A percentile compares a stretch with the other conserved stretches of the same genome.
Evolutionary conservation across 2,113 vertebrate species (phyloP).

Genomic region (Vidua chalybeata): DNA sequence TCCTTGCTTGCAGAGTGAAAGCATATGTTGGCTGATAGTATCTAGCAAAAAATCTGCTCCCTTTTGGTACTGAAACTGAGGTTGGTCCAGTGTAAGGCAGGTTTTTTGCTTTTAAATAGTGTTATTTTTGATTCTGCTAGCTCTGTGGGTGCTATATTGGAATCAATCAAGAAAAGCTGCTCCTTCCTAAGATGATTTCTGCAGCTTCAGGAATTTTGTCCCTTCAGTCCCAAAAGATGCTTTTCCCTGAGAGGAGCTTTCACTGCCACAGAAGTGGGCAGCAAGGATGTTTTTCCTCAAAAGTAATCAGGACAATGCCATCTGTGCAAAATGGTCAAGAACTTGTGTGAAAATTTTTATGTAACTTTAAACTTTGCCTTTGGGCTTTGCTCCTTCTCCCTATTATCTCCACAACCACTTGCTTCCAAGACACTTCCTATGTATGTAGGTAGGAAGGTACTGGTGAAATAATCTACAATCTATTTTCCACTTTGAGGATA

Average conservation of each 20-base stretch:
- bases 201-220: background rate
- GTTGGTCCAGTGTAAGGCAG: background rate
- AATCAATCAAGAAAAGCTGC: background rate
- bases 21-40: background rate
- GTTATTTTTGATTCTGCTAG: conserved; percentile 14
- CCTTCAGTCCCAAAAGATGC: background rate
- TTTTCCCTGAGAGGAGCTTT: background rate
- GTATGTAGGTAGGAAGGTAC: background rate
- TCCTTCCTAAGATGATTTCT: background rate
- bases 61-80: background rate
- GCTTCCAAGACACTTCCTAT: background rate
- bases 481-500: background rate
- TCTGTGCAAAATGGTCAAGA: background rate
- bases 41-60: background rate
- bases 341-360: background rate
- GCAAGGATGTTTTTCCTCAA: background rate
- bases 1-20: background rate
- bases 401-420: background rate
- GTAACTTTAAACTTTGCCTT: background rate
- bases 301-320: background rate
- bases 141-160: background rate
- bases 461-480: background rate
- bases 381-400: background rate
- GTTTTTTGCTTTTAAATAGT: background rate
- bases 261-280: background rate